Percentiles rank a stretch among this genome's conserved stretches.
phyloP scores from a whole-genome alignment of 2,797 vertebrate species.

The Cichlasoma orientale region DNA sequence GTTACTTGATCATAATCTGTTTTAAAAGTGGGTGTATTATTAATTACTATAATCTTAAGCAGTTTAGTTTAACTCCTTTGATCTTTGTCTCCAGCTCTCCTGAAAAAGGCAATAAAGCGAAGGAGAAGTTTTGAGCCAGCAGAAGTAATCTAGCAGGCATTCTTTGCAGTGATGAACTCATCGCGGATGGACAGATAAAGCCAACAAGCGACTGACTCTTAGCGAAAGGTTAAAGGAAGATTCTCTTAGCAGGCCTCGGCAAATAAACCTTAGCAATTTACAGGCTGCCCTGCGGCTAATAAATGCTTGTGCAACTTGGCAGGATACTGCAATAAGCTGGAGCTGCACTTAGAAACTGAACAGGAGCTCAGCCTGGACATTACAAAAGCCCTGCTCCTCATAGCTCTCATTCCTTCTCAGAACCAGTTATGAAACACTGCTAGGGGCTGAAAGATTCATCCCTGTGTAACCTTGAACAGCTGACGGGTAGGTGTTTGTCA shows the following conservation, averaged over 20 bases:
- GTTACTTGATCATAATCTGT: not conserved
- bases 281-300: slow-evolving; percentile 32
- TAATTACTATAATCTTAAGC: not conserved
- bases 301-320: slow-evolving; percentile 38
- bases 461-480: slow-evolving; percentile 34
- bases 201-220: not conserved
- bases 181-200: not conserved
- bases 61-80: not conserved
- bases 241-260: slow-evolving; percentile 33
- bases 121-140: not conserved
- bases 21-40: not conserved
- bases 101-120: slow-evolving; percentile 15
- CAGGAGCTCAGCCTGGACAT: slow-evolving; percentile 16
- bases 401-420: slow-evolving; percentile 36
- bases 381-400: slow-evolving; percentile 41
- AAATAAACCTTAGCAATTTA: slow-evolving; percentile 45
- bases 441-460: not conserved
- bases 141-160: not conserved
- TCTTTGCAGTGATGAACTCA: slow-evolving; percentile 10
- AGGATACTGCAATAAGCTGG: slow-evolving; percentile 31
- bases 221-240: slow-evolving; percentile 10
- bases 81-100: not conserved
- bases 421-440: slow-evolving; percentile 25
- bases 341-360: slow-evolving; percentile 27
- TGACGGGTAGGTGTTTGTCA: slow-evolving; percentile 39